phyloP scores from a whole-genome alignment of 2,797 vertebrate genomes.

The Hippopotamyrus pictus region DNA sequence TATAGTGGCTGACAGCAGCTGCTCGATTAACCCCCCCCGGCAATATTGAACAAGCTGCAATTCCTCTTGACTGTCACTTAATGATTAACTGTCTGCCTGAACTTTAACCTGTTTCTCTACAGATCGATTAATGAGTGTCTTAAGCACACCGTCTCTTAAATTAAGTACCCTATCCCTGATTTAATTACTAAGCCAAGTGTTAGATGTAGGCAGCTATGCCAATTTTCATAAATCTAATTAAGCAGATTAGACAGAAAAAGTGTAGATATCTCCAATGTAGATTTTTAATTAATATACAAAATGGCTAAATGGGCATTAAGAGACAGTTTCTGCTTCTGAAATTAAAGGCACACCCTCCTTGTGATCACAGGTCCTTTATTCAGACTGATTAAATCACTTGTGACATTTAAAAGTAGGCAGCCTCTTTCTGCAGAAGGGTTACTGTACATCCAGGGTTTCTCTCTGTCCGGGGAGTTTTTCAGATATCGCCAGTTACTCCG shows the following conservation, averaged over 20 bases:
- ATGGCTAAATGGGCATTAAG: background rate
- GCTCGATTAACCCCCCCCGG: background rate
- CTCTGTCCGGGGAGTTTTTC: background rate
- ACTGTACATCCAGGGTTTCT: background rate
- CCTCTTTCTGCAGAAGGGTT: background rate
- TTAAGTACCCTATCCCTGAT: background rate
- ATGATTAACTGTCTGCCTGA: background rate
- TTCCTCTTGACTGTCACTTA: background rate
- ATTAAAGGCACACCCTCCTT: background rate
- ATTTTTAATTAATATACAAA: background rate
- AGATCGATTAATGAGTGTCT: background rate
- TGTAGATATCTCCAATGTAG: background rate
- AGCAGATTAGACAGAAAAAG: background rate
- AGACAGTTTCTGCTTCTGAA: background rate
- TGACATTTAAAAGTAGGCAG: background rate
- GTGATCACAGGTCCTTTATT: background rate
- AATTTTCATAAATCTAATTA: background rate
- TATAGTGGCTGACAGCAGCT: background rate
- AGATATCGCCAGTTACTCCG: background rate
- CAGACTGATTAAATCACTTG: background rate
- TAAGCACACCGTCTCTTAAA: background rate
- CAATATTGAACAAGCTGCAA: background rate
- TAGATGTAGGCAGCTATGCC: background rate
- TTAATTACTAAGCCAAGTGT: background rate
- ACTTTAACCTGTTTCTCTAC: background rate